These are phyloP conservation scores for Salvelinus fontinalis DNA, from an alignment of 2,113 vertebrate genomes.

Conservation along the genomic window DNA sequence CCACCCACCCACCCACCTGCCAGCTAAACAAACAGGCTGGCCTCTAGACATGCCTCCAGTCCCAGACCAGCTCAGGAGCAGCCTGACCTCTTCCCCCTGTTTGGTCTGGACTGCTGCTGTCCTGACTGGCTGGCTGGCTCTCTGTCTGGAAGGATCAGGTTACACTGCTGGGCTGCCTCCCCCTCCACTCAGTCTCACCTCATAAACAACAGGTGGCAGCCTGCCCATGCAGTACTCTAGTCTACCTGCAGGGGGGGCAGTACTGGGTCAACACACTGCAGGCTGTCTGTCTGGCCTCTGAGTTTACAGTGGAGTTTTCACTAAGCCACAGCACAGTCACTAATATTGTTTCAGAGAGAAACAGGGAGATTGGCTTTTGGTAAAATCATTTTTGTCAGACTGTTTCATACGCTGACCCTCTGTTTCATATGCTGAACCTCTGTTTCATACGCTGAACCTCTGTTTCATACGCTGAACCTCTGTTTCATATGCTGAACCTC, in stretches of 20 bases:
- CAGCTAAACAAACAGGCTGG: not conserved
- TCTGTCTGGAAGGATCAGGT: constrained; percentile 64
- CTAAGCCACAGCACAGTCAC: too few species aligned
- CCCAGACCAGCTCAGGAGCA: constrained; percentile 16
- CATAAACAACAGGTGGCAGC: not conserved
- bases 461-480: too few species aligned
- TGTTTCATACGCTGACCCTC: too few species aligned
- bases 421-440: too few species aligned
- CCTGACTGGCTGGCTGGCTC: not conserved
- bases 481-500: too few species aligned
- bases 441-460: too few species aligned
- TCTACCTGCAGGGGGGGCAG: constrained; percentile 55
- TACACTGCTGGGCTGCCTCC: constrained; percentile 35
- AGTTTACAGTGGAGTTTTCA: too few species aligned
- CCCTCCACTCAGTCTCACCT: constrained; percentile 7
- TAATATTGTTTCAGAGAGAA: too few species aligned
- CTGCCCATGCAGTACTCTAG: constrained; percentile 5
- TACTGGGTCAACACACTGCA: too few species aligned
- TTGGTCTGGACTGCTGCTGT: constrained; percentile 58
- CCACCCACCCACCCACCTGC: too few species aligned
- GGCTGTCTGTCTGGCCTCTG: not conserved
- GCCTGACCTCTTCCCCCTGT: constrained; percentile 66
- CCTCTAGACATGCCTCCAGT: not conserved
- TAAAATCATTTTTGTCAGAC: too few species aligned
- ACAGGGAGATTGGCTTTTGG: too few species aligned